Conservation (phyloP, 2,888 invertebrate species). For the Incurvaria masculella region DNA sequence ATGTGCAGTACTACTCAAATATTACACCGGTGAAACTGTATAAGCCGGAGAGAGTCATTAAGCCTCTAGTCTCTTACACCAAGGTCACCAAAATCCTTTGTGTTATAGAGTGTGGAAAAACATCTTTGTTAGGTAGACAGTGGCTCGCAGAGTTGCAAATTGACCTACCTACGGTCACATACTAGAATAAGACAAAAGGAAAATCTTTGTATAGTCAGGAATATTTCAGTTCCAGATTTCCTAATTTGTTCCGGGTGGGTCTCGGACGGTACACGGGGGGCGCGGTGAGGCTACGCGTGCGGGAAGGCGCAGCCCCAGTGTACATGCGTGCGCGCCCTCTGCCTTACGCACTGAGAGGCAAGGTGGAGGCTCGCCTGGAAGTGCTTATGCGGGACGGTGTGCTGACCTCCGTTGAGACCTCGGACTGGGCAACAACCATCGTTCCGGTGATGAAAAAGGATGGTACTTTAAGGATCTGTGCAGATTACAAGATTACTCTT, state of each 20-base stretch:
- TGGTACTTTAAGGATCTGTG: conserved; percentile 12
- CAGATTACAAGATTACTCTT: conserved; percentile 12
- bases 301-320: not conserved
- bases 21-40: too few species aligned
- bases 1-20: too few species aligned
- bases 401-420: too few species aligned
- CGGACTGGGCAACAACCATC: conserved; percentile 13
- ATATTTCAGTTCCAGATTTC: conserved; percentile 15
- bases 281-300: conserved; percentile 10
- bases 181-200: not conserved
- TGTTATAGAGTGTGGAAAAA: conserved; percentile 7
- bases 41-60: too few species aligned
- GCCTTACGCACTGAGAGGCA: too few species aligned
- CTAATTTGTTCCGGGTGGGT: conserved; percentile 18
- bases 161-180: not conserved
- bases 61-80: too few species aligned
- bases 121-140: conserved; percentile 15
- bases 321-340: not conserved
- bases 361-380: too few species aligned
- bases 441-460: conserved; percentile 14
- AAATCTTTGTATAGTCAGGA: not conserved
- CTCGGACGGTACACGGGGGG: conserved; percentile 20
- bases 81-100: not conserved
- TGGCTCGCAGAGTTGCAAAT: conserved; percentile 12
- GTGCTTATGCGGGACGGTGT: too few species aligned